phyloP scores from a whole-genome alignment of 2,888 invertebrate genomes.

The Lithosia quadra region DNA sequence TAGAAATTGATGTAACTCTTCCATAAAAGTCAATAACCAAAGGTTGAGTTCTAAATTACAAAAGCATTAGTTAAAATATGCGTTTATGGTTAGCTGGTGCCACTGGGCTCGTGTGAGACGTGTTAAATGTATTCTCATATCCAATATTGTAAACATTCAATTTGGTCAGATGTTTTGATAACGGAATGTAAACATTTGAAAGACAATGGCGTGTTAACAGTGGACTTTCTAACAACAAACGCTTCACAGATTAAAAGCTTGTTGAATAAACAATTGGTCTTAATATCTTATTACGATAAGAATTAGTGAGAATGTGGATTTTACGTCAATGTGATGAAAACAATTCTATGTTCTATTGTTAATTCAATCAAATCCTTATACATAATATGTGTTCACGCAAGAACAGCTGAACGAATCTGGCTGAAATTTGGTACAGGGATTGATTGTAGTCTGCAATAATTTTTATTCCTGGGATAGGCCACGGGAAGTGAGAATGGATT shows the following conservation, averaged over 20 bases:
- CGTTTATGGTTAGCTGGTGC: not conserved
- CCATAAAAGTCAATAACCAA: not conserved
- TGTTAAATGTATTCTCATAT: not conserved
- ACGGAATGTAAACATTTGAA: slow-evolving; percentile 17
- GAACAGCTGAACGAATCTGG: no score
- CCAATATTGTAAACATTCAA: slow-evolving; percentile 22
- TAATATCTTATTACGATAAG: not conserved
- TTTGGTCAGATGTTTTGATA: slow-evolving; percentile 31
- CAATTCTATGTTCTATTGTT: no score
- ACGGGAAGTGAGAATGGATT: no score
- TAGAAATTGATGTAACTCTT: not conserved
- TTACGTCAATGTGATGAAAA: not conserved
- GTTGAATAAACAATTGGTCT: slow-evolving; percentile 20
- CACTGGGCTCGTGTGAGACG: not conserved
- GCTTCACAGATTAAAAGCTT: slow-evolving; percentile 21
- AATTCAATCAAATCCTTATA: no score
- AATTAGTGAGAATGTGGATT: not conserved
- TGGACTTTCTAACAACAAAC: slow-evolving; percentile 31
- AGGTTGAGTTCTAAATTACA: not conserved
- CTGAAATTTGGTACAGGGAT: no score
- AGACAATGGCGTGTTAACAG: slow-evolving; percentile 35
- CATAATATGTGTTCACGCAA: no score
- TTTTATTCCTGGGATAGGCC: no score
- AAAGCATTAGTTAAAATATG: not conserved
- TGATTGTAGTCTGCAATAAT: no score